phyloP scores from a whole-genome alignment of 2,888 invertebrate species.

The Drosophila anomelani region DNA sequence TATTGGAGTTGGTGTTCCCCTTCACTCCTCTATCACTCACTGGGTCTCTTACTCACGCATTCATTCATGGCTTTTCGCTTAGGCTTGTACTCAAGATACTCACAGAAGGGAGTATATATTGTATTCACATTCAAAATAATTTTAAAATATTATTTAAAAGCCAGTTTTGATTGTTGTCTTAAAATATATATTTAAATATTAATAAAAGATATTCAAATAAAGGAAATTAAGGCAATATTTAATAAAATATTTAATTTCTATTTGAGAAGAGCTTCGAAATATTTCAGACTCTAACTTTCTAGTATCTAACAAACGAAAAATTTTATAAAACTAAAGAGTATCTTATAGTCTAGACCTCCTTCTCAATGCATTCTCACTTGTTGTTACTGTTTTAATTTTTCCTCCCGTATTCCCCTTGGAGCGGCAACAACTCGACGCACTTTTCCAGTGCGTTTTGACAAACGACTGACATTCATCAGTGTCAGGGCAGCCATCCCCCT shows the following conservation, averaged over 20 bases:
- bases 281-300: neutral
- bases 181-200: neutral
- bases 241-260: too few species aligned
- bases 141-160: too few species aligned
- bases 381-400: constrained; percentile 65
- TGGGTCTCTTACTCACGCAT: constrained; percentile 36
- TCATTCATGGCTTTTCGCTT: constrained; percentile 59
- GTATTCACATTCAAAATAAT: neutral
- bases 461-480: constrained; percentile 84
- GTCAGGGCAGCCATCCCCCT: constrained; percentile 64
- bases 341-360: neutral
- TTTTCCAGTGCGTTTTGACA: constrained; percentile 81
- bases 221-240: too few species aligned
- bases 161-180: fast-evolving
- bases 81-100: constrained; percentile 33
- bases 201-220: too few species aligned
- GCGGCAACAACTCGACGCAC: constrained; percentile 54
- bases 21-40: constrained; percentile 19
- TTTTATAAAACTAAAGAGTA: neutral
- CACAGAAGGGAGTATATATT: neutral
- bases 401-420: constrained; percentile 32
- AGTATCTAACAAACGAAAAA: neutral
- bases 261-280: neutral
- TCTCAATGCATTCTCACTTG: constrained; percentile 13
- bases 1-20: constrained; percentile 8